Evolutionary conservation across 2,888 invertebrate species (phyloP), one percentile per base, ranked within the genome.

Genomic region (Ellobium chinense): DNA sequence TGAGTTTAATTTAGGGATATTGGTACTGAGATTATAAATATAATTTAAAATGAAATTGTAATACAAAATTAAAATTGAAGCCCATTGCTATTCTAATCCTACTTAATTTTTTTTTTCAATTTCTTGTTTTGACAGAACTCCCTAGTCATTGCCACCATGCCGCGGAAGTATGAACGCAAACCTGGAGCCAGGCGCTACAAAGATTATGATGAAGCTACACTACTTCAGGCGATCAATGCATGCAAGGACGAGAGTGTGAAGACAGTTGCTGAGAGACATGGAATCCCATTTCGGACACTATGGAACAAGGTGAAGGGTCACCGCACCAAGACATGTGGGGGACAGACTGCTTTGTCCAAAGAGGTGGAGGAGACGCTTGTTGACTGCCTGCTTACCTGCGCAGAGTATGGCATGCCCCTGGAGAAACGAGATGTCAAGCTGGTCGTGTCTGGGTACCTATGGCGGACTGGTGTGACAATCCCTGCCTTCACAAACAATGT

Each of bases 351-450:
- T 29, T 39, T 36, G 3, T 58, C 72, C 29, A 21, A 34, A 63
- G 58, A 65, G n/a, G 66, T 46, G 27, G 63, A 66, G 37, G 78
- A 82, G 37, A 77, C 73, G 36, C 18, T 46, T 21, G 63, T 39
- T 14, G 29, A 75, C 21, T 69, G 79, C 37, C 34, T 78, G 21
- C 58, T 66, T 27, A 39, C 24, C 9, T 54, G 60, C 9, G 58
- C 82, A 1, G 82, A 82, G 24, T 82, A 68, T 70, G 80, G 82
- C 21, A 69, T 82, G 37, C 79, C 79, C 3, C 58, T 76, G 21
- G 76, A 82, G n/a, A 54, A n/a, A 18, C 37, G 56, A 14, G 82
- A 79, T 39, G 31, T 82, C 3, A 39, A 60, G 12, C 18, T 80
- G 1, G 21, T 82, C 27, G 82, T 80, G 54, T 31, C 65, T 31